These are phyloP conservation scores for Sus cebifrons DNA, from an alignment of 2,797 vertebrate genomes.

Conservation along the genomic window DNA sequence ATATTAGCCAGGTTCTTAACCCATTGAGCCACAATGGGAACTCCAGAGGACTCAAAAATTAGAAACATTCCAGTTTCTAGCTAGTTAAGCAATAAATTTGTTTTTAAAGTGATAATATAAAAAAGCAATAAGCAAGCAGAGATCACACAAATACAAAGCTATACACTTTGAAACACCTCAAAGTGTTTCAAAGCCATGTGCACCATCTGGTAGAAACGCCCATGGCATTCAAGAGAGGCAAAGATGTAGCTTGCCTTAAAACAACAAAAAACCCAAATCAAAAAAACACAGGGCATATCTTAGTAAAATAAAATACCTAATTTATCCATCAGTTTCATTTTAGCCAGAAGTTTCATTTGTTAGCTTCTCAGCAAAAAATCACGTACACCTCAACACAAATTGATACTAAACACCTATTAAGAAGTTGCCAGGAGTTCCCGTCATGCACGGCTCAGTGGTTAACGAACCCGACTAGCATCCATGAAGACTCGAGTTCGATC, in stretches of 20 bases:
- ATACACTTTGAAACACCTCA: not conserved
- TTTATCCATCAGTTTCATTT: not conserved
- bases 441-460: no score
- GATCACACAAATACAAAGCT: not conserved
- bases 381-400: not conserved
- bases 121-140: not conserved
- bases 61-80: not conserved
- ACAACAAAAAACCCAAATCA: not conserved
- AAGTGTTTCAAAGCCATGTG: slow-evolving; percentile 17
- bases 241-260: not conserved
- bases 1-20: no score
- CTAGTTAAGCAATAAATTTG: not conserved
- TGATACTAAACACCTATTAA: not conserved
- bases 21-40: no score
- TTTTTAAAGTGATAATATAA: not conserved
- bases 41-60: not conserved
- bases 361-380: slow-evolving; percentile 39
- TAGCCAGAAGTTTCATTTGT: slow-evolving; percentile 5
- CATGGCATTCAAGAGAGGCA: not conserved
- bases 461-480: no score
- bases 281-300: not conserved
- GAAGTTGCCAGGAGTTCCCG: not conserved
- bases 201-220: slow-evolving; percentile 55
- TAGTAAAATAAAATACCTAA: slow-evolving; percentile 26
- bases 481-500: no score